Evolutionary conservation across 2,113 vertebrate genomes (phyloP), one percentile per base, ranked within the genome.

Genomic region (Colius striatus): DNA sequence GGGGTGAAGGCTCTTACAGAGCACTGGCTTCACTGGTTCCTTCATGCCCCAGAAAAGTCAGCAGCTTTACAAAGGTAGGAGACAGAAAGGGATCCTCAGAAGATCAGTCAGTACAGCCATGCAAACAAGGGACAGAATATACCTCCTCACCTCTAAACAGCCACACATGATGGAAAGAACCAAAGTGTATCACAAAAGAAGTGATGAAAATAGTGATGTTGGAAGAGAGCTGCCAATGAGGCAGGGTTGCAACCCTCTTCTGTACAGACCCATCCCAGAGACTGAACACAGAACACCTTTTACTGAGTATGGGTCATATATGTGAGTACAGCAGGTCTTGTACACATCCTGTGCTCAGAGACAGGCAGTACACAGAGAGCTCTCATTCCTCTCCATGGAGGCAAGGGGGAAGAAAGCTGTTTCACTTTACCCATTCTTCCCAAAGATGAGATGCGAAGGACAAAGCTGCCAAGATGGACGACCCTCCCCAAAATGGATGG

Each of bases 231-330:
- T 41, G 32, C 23, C 19, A 22, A 74, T 23, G 9, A 85, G 62
- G 41, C 41, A 76, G 23, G 29, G 19, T 55, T 66, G 30, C 26
- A 30, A 2, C 11, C 12, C 38, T 76, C 22, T 83, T 80, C 65
- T 6, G 15, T 3, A 55, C 7, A 30, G 13, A 58, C 26, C 9
- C 45, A 23, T 10, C 32, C 22, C 27, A 14, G 20, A 58, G 29
- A 74, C 0, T 0, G 1, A 66, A 34, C 15, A 19, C 0, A 0
- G n/a, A 7, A 68, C 66, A 80, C 21, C 62, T 43, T 43, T 22
- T 7, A 6, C 3, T 3, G 27, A 68, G 34, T 27, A 65, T 11
- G 22, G 36, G 34, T 76, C 15, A 12, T 0, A 11, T 25, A 58
- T 1, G 0, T 26, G 32, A 57, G 43, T 26, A 62, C 43, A n/a